Percentiles rank a stretch among this genome's conserved stretches.
These are phyloP conservation scores for Brachionus plicatilis DNA, from an alignment of 1,140 invertebrate species.

Conservation along the genomic window DNA sequence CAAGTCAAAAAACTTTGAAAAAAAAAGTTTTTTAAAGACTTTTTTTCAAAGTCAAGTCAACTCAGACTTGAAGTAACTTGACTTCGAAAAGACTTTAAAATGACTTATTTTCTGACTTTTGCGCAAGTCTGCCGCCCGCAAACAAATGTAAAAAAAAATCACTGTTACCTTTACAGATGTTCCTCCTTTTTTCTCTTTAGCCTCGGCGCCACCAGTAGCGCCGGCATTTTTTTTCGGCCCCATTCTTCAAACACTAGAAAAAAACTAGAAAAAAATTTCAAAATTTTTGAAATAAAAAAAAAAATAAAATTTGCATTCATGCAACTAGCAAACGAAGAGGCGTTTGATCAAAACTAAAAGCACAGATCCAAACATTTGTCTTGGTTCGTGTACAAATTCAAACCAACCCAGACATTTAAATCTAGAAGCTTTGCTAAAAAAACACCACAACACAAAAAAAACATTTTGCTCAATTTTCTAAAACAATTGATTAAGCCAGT, in stretches of 20 bases:
- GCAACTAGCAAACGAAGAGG: not conserved
- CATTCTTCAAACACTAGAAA: not conserved
- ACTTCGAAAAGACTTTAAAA: too few relatives aligned
- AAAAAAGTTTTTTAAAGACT: too few relatives aligned
- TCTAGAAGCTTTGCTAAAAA: not conserved
- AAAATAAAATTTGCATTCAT: not conserved
- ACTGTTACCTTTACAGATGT: constrained; percentile 52
- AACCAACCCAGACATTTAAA: not conserved
- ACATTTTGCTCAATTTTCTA: not conserved
- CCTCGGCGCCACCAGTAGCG: constrained; percentile 7
- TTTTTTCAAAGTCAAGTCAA: too few relatives aligned
- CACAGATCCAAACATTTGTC: not conserved
- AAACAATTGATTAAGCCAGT: constrained; percentile 28
- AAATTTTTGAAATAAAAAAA: not conserved
- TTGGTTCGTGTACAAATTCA: not conserved
- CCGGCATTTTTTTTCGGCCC: not conserved
- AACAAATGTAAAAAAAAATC: not conserved
- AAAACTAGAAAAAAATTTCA: not conserved
- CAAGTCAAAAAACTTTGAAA: too few relatives aligned
- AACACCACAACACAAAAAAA: not conserved
- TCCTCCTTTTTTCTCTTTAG: constrained; percentile 55
- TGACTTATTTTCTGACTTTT: too few relatives aligned
- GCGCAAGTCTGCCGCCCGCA: too few relatives aligned
- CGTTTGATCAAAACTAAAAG: not conserved
- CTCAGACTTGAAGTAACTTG: too few relatives aligned